Evolutionary conservation across 53 echinoderm and acorn worm species (phyloP), one percentile per base, ranked within the genome.

Genomic region (Mesocentrotus franciscanus): DNA sequence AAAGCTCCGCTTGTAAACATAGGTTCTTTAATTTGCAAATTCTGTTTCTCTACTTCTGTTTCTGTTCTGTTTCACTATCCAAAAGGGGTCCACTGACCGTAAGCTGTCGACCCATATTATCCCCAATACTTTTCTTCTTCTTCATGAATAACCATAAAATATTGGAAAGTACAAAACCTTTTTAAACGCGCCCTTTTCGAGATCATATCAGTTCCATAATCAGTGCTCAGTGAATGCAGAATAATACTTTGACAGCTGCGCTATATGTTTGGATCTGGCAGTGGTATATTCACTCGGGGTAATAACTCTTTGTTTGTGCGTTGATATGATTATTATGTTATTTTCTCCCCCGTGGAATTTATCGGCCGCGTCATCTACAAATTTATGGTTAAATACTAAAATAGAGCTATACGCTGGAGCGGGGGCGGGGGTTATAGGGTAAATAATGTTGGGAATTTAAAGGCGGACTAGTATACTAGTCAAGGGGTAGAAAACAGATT

Each of bases 131-230:
- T 8, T 20, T 64, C 27, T 75, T 30, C 30, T 30, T n/a, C n/a
- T 29, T 55, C 55, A 27, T 18, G 58, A 87, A 87, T 15, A 8
- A 13, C 58, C 4, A 27, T n/a, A 27, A n/a, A n/a, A 58, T 87
- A 57, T 27, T 57, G 58, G 58, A 87, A 87, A 87, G 87, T 87
- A 11, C 87, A 58, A 87, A n/a, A 9, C 29, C 56, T 29, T 56
- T 87, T 13, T 26, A 87, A 84, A 42, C 58, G 7, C 56, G 2
- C 36, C 18, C 8, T 36, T 27, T 87, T 29, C 10, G 13, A 58
- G 58, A 87, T 87, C 27, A n/a, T 87, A 87, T 87, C 57, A 27
- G 58, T 81, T 87, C 24, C 84, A 27, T 27, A n/a, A 57, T 49
- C 56, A 22, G 85, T 56, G 10, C 75, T 24, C 36, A 34, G 10